phyloP scores from a whole-genome alignment of 2,888 invertebrate species.

The Acrobasis suavella region DNA sequence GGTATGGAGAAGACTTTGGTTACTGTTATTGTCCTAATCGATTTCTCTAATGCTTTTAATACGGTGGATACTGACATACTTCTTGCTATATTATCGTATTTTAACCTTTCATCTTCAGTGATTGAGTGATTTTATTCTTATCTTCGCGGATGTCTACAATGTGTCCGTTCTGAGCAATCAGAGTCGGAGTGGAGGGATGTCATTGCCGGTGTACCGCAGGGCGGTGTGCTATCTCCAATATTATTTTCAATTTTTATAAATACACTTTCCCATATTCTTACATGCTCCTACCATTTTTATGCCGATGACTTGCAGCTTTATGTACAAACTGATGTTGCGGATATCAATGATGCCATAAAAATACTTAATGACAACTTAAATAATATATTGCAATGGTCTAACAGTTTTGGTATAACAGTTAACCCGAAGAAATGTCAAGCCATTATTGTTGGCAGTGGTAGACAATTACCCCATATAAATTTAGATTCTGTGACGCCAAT shows the following conservation, averaged over 20 bases:
- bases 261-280: background rate
- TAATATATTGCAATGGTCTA: background rate
- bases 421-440: background rate
- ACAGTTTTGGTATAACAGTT: background rate
- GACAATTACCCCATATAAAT: too few species aligned
- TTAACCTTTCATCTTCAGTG: background rate
- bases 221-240: background rate
- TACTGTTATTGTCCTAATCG: slow-evolving; percentile 19
- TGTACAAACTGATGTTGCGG: background rate
- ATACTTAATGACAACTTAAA: background rate
- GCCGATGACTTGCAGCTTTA: slow-evolving; percentile 4
- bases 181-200: background rate
- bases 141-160: too few species aligned
- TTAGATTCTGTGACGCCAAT: too few species aligned
- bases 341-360: background rate
- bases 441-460: background rate
- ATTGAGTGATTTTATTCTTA: too few species aligned
- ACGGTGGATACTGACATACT: background rate
- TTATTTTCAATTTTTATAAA: background rate
- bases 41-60: slow-evolving; percentile 26
- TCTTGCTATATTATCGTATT: background rate
- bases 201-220: background rate
- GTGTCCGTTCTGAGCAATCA: too few species aligned
- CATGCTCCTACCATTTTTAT: background rate
- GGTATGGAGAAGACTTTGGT: slow-evolving; percentile 15